Evolutionary conservation across 2,113 vertebrate genomes (phyloP), one percentile per base, ranked within the genome.

Genomic region (Apus apus): DNA sequence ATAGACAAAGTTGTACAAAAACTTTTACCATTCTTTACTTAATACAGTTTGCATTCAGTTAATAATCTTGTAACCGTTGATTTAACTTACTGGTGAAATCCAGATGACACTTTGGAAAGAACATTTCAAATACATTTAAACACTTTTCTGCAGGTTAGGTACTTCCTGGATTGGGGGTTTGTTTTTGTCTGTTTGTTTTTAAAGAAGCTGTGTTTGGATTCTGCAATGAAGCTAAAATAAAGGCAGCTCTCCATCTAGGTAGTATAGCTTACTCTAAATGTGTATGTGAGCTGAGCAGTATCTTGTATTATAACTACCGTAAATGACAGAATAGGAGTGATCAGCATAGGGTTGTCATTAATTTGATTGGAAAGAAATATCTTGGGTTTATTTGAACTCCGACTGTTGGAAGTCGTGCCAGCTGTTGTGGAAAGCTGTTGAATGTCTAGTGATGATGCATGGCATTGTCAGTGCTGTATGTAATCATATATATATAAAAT

Each of bases 361-460:
- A 45, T 80, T 91, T 84, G 32, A 45, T 84, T 65, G 74, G 43
- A 57, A 91, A 64, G 14, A 71, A 67, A 15, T 58, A 34, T n/a
- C 45, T 81, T 7, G 45, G 46, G 30, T 81, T 67, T 78, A 46
- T 67, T 74, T 87, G 60, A 78, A 53, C 34, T 43, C 61, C 43
- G 11, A 27, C 11, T 51, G 3, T 22, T 87, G 71, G 27, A 85
- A 85, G 34, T 93, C 73, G 48, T 73, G 26, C 8, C 0, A 0
- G 15, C 32, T 83, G 0, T 60, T 77, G 67, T 0, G 0, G 53
- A 73, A 70, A 73, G 14, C 75, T 91, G 32, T 62, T 83, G 32
- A 21, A 0, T 36, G 16, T 64, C 13, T 84, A 15, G 29, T 12
- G 6, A 56, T 71, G 36, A 14, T 80, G 23, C 0, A 0, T 54